Evolutionary conservation across 2,113 vertebrate genomes (phyloP).

Genomic region (Zapornia atra): DNA sequence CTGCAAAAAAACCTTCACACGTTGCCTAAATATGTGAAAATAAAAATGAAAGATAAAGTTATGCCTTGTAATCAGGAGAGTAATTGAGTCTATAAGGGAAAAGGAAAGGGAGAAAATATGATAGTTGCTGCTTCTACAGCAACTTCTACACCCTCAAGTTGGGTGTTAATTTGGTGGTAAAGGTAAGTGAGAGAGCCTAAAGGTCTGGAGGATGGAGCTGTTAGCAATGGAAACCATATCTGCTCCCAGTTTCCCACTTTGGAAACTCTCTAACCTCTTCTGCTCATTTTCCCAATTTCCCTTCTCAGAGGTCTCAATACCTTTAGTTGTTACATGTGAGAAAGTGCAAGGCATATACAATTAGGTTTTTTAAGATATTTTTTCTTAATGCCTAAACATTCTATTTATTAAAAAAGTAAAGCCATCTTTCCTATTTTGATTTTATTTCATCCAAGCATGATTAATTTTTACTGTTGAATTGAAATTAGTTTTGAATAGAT

Average conservation of each 20-base stretch:
- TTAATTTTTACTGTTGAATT: not conserved
- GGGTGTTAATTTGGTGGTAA: not conserved
- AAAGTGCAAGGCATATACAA: not conserved
- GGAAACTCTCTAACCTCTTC: not conserved
- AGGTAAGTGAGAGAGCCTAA: not conserved
- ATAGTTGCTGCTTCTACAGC: not conserved
- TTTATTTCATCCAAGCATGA: not conserved
- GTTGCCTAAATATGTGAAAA: not conserved
- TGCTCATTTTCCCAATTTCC: not conserved
- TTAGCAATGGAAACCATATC: not conserved
- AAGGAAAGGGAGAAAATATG: not conserved
- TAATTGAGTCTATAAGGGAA: not conserved
- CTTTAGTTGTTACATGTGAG: not conserved
- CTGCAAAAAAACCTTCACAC: accelerated
- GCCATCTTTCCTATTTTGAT: not conserved
- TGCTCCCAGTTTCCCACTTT: not conserved
- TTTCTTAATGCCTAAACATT: not conserved
- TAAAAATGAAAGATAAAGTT: not conserved
- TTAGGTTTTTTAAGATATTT: not conserved
- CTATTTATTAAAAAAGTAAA: not conserved
- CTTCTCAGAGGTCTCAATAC: not conserved
- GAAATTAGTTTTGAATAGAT: not conserved
- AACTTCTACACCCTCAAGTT: not conserved
- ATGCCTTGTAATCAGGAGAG: not conserved
- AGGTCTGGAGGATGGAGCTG: not conserved